phyloP scores from a whole-genome alignment of 2,888 invertebrate species.

The Diabrotica balteata region DNA sequence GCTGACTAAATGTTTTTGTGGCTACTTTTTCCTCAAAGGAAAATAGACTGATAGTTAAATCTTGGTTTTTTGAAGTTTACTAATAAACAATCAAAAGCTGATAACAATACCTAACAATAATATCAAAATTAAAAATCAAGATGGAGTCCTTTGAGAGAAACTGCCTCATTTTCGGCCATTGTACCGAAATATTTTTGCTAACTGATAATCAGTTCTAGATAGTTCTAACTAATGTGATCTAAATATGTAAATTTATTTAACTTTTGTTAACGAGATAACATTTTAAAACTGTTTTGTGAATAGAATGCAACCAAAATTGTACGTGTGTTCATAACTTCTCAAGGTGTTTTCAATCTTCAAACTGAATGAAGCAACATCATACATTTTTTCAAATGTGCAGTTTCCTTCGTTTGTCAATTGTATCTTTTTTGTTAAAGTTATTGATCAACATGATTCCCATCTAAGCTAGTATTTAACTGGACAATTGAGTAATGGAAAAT shows the following conservation, averaged over 20 bases:
- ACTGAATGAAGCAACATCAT: too few relatives aligned
- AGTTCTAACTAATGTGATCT: constrained; percentile 50
- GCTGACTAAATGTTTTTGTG: constrained; percentile 5
- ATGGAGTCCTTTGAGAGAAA: constrained; percentile 25
- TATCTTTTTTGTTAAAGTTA: too few relatives aligned
- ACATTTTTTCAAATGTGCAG: too few relatives aligned
- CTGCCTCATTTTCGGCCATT: constrained; percentile 24
- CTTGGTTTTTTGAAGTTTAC: constrained; percentile 14
- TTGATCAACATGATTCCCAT: too few relatives aligned
- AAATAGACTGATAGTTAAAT: constrained; percentile 19
- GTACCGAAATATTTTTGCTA: constrained; percentile 41
- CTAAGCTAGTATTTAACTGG: too few relatives aligned
- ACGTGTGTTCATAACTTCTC: too few relatives aligned
- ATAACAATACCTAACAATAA: constrained; percentile 8
- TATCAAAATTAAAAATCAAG: constrained; percentile 23
- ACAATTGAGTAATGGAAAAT: too few relatives aligned
- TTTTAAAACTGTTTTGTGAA: constrained; percentile 7
- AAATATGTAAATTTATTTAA: constrained; percentile 28
- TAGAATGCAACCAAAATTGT: not conserved
- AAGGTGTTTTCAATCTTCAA: too few relatives aligned
- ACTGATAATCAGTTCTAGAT: constrained; percentile 54
- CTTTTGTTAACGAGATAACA: constrained; percentile 15
- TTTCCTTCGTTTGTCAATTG: too few relatives aligned
- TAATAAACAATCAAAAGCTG: constrained; percentile 13
- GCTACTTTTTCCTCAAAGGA: constrained; percentile 16